Conservation (phyloP, 2,113 vertebrate species). For the Hydropotes inermis region DNA sequence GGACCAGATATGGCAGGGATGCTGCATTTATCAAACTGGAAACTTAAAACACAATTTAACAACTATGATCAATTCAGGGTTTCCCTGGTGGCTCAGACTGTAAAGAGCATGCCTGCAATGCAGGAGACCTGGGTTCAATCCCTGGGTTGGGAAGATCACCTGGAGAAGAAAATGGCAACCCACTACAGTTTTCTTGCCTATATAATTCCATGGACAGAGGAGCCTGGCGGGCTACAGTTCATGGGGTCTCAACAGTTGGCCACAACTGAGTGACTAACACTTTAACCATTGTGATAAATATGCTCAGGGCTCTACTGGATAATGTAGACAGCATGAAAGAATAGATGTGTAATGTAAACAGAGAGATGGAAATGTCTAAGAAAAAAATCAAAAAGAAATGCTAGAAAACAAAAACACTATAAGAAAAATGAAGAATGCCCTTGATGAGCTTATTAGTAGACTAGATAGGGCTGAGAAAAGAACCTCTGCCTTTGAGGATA, state of each 20-base stretch:
- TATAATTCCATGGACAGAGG: not conserved
- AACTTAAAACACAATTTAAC: not conserved
- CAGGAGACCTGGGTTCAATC: not conserved
- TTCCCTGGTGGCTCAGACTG: not conserved
- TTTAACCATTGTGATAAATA: not conserved
- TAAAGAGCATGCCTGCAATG: not conserved
- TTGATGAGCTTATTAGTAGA: not conserved
- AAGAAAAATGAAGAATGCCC: not conserved
- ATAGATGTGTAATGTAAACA: no score
- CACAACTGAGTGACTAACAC: not conserved
- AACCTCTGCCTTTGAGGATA: not conserved
- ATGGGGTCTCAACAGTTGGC: not conserved
- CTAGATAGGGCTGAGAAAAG: not conserved
- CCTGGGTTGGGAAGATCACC: not conserved
- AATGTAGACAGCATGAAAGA: not conserved
- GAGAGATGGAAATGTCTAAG: not conserved
- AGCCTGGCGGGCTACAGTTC: not conserved
- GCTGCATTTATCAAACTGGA: not conserved
- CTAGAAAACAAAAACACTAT: not conserved
- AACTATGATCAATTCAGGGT: not conserved
- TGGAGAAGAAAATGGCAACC: not conserved
- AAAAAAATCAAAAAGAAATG: not conserved
- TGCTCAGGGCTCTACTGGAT: not conserved
- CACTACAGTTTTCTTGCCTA: not conserved
- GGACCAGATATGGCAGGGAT: not conserved